Base-by-base conservation (phyloP, 2,113 vertebrate species). In the Centropus unirufus region DNA sequence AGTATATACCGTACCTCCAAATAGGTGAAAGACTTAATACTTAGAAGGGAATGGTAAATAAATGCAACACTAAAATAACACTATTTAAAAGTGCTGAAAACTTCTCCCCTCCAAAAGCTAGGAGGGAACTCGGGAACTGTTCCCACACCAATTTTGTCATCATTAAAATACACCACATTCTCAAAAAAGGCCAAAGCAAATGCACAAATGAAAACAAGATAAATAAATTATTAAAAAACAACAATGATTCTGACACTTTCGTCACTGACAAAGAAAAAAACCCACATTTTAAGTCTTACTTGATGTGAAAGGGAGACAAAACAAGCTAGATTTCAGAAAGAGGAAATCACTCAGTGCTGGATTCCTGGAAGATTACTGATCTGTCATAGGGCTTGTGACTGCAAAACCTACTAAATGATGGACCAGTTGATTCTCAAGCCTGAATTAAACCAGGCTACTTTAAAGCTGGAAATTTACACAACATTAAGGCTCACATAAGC, bases 21-120 rank as follows among this genome's bases (percentile, higher is more conserved):
- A 59, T 2, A 92, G 22, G 9, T 39, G 36, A 40, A 72, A 73
- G 40, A 79, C 58, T 74, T 83, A 83, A 78, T 59, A 64, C 69
- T 78, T 49, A 26, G 20, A 14, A 89, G 40, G 75, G 81, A 73
- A 84, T 66, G 46, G 91, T 89, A 75, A 95, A 90, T 62, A 92
- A 95, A 84, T 61, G 61, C 32, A 76, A 32, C 44, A 62, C 46
- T 92, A 39, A 90, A 91, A 27, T 84, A 89, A 72, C 21, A 73
- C 30, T 49, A 61, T 87, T 91, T n/a, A 90, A 66, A 85, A 68
- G 12, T 6, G 1, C 30, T 76, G 78, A 27, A 69, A 90, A 69
- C 11, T n/a, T 69, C 52, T 12, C 44, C 42, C 61, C 52, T 89
- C 66, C 57, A 91, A 89, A 94, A 64, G 54, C 52, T 62, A 68